These are phyloP conservation scores for Blastobasis adustella DNA, from an alignment of 2,888 invertebrate genomes.

Conservation along the genomic window DNA sequence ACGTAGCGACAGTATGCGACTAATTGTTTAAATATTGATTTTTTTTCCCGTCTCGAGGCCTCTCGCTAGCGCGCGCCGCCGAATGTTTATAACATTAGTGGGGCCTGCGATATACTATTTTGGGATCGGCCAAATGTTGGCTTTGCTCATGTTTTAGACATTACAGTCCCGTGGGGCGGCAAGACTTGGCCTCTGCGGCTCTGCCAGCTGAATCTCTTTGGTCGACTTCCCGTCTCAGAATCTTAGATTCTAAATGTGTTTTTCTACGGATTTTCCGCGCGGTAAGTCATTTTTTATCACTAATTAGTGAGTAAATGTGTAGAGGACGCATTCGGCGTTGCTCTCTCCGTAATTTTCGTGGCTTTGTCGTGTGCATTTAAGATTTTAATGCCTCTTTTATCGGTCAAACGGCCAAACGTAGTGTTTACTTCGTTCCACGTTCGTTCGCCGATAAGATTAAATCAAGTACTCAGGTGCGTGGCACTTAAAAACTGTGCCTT, in stretches of 20 bases:
- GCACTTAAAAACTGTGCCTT: too few species aligned
- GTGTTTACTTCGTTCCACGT: slow-evolving; percentile 28
- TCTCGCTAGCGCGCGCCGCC: slow-evolving; percentile 41
- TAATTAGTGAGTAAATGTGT: too few species aligned
- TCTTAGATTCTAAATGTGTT: slow-evolving; percentile 1
- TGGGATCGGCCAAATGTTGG: slow-evolving; percentile 65
- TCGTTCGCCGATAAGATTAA: slow-evolving; percentile 34
- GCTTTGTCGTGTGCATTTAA: slow-evolving; percentile 4
- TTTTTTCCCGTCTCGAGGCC: slow-evolving; percentile 33
- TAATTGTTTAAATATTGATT: slow-evolving; percentile 63
- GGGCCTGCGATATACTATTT: slow-evolving; percentile 68
- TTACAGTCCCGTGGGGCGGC: slow-evolving; percentile 30
- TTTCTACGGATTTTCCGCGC: slow-evolving; percentile 12
- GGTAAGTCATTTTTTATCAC: slow-evolving; percentile 14
- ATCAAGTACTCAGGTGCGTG: slow-evolving; percentile 1
- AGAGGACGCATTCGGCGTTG: too few species aligned
- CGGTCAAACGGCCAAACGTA: slow-evolving; percentile 41
- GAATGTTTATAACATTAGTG: slow-evolving; percentile 70
- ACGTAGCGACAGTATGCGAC: slow-evolving; percentile 20
- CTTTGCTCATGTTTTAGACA: slow-evolving; percentile 47
- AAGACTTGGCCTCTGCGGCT: slow-evolving; percentile 1
- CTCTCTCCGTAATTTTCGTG: slow-evolving; percentile 4
- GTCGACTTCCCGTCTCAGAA: slow-evolving; percentile 4
- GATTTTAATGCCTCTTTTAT: slow-evolving; percentile 28
- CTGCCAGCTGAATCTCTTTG: slow-evolving; percentile 20